Evolutionary conservation across 64 coral and sea anemone species (phyloP).

Genomic region (Pocillopora damicornis): DNA sequence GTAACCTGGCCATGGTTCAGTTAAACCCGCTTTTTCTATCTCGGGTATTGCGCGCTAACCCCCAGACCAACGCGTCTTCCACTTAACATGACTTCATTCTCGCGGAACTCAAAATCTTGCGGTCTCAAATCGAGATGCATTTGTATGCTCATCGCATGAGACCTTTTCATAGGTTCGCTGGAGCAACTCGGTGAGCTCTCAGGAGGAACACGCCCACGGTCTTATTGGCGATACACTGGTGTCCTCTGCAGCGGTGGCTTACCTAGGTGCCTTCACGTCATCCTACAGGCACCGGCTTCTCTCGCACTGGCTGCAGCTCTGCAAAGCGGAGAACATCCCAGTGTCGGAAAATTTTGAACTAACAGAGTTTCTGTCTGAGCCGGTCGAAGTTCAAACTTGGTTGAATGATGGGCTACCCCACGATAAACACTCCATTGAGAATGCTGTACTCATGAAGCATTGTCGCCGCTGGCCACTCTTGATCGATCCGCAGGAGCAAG

Average conservation of each 20-base stretch:
- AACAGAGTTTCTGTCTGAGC: constrained; percentile 77
- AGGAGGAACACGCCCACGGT: constrained; percentile 47
- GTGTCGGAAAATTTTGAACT: constrained; percentile 81
- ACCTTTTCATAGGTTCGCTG: constrained; percentile 62
- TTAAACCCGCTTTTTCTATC: no score
- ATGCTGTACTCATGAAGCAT: constrained; percentile 81
- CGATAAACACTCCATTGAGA: constrained; percentile 87
- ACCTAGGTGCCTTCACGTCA: constrained; percentile 86
- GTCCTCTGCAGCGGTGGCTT: constrained; percentile 69
- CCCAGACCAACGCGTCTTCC: no score
- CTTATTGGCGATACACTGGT: constrained; percentile 80
- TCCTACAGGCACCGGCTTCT: constrained; percentile 56
- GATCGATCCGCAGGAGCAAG: constrained; percentile 93
- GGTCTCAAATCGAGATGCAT: background rate
- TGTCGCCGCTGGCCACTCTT: constrained; percentile 80
- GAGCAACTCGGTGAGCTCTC: constrained; percentile 59
- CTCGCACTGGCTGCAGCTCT: constrained; percentile 67
- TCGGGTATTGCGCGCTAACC: no score
- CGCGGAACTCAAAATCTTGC: no score
- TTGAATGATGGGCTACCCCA: constrained; percentile 82
- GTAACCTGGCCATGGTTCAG: no score
- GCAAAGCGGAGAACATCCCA: constrained; percentile 57
- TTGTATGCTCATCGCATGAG: background rate
- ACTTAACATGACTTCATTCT: background rate
- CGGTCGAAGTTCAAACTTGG: constrained; percentile 88